Evolutionary conservation across 2,888 invertebrate species (phyloP).

Genomic region (Cantharis rufa): DNA sequence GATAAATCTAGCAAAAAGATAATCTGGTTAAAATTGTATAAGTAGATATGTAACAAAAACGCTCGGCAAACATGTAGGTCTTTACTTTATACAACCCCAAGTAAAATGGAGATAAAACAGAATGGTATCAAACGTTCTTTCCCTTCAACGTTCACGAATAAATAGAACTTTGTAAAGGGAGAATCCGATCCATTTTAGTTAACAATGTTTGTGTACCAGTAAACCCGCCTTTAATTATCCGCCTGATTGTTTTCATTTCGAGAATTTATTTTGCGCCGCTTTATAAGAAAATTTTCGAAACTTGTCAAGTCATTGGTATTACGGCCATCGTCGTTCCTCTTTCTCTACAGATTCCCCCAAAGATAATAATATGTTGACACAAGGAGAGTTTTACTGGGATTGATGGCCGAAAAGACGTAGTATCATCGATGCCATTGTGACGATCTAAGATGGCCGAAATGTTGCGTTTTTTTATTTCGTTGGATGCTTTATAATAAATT

Average conservation of each 20-base stretch:
- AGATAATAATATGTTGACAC: neutral
- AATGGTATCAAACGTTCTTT: constrained; percentile 30
- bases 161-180: constrained; percentile 37
- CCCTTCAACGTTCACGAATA: constrained; percentile 30
- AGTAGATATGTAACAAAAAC: constrained; percentile 40
- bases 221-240: constrained; percentile 32
- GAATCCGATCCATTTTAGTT: constrained; percentile 37
- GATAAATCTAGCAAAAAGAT: constrained; percentile 31
- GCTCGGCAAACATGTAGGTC: constrained; percentile 43
- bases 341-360: neutral
- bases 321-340: neutral
- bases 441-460: neutral
- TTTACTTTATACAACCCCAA: constrained; percentile 39
- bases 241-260: neutral
- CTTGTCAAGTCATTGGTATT: neutral
- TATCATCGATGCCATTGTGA: neutral
- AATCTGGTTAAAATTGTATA: constrained; percentile 44
- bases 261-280: neutral
- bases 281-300: neutral
- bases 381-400: neutral
- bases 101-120: constrained; percentile 36
- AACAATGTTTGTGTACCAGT: constrained; percentile 34
- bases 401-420: neutral
- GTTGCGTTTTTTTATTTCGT: neutral
- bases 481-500: neutral